Conservation (phyloP, 2,797 vertebrate genomes). For the Pantherophis vulpinus region DNA sequence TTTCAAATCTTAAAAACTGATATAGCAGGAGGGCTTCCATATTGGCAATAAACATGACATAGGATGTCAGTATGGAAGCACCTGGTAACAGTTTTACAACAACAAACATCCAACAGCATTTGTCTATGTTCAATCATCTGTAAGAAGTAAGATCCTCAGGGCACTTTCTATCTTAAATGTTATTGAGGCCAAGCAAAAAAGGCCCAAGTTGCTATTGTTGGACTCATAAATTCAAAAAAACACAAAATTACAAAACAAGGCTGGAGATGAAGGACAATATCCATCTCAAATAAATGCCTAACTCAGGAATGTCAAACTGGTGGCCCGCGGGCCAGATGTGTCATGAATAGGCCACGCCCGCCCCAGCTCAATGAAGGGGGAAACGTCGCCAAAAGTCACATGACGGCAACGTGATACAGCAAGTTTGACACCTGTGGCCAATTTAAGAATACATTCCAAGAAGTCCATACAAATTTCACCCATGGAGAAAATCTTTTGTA, state of each 20-base stretch:
- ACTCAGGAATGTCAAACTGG: neutral
- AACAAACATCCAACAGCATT: accelerated
- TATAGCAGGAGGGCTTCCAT: neutral
- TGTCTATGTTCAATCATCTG: neutral
- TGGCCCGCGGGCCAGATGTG: neutral
- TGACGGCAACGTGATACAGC: neutral
- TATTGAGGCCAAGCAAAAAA: neutral
- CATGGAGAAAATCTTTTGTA: neutral
- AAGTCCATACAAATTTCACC: neutral
- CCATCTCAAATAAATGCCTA: neutral
- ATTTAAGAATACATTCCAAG: neutral
- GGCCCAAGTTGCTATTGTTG: neutral
- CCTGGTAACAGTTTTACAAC: too few relatives aligned
- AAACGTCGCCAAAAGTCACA: too few relatives aligned
- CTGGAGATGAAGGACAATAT: neutral
- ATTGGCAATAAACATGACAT: neutral
- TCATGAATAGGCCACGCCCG: neutral
- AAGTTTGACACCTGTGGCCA: too few relatives aligned
- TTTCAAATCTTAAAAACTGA: neutral
- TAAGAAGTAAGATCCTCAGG: accelerated
- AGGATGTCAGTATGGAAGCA: neutral
- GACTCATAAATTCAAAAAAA: neutral
- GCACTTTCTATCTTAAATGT: neutral
- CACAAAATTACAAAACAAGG: neutral
- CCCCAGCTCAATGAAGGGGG: neutral